A percentile compares a stretch with the other conserved stretches of the same genome.
Evolutionary conservation across 2,113 vertebrate species (phyloP).

Genomic region (Burhinus oedicnemus): DNA sequence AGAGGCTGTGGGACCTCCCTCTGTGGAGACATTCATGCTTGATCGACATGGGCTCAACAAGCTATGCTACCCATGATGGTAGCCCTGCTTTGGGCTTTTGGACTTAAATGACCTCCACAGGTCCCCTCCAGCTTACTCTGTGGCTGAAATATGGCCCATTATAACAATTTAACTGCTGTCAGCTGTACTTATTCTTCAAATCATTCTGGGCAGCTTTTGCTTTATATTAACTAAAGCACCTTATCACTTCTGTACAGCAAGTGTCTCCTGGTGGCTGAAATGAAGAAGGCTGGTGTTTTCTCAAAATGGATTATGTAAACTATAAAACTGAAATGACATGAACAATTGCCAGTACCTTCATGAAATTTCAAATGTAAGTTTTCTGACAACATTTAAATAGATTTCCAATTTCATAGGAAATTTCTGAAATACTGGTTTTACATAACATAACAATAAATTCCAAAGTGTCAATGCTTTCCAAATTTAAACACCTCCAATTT

Average conservation of each 20-base stretch:
- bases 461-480: neutral
- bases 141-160: neutral
- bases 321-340: neutral
- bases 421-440: neutral
- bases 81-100: neutral
- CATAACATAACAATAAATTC: neutral
- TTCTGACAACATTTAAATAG: neutral
- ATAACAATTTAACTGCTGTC: neutral
- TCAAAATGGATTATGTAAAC: neutral
- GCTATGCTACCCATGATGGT: neutral
- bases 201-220: neutral
- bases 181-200: neutral
- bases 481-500: neutral
- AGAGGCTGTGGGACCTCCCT: neutral
- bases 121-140: neutral
- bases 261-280: constrained; percentile 58
- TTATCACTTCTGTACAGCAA: constrained; percentile 24
- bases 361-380: neutral
- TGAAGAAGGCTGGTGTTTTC: constrained; percentile 1
- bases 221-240: neutral
- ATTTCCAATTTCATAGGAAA: neutral
- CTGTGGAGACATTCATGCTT: neutral
- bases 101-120: neutral
- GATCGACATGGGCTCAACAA: neutral
- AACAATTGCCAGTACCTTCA: neutral